Evolutionary conservation across 1,140 invertebrate genomes (phyloP).

Genomic region (Ceratitis capitata): DNA sequence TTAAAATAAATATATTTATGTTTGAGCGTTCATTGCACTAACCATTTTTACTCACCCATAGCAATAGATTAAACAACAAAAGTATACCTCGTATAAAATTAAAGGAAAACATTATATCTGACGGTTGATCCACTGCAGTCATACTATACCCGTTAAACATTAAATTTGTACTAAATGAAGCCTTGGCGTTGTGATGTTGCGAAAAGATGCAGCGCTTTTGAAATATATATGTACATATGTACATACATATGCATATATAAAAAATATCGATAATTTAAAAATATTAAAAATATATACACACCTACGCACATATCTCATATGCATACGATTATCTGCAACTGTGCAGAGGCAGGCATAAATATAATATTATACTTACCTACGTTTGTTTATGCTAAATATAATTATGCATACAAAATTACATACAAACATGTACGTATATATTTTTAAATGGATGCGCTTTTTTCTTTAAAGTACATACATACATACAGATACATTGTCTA

Average conservation of each 20-base stretch:
- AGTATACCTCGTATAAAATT: conserved; percentile 39
- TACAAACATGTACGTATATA: too few relatives aligned
- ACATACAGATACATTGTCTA: too few relatives aligned
- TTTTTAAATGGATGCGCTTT: too few relatives aligned
- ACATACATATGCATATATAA: not conserved
- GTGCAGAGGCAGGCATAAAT: too few relatives aligned
- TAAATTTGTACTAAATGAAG: conserved; percentile 15
- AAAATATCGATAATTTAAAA: too few relatives aligned
- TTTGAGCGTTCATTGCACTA: not conserved
- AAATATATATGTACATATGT: not conserved
- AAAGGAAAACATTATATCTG: conserved; percentile 23
- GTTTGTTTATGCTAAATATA: too few relatives aligned
- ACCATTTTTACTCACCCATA: conserved; percentile 40
- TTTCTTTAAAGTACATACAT: too few relatives aligned
- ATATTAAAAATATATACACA: not conserved
- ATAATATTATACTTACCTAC: too few relatives aligned
- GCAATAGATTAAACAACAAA: conserved; percentile 39
- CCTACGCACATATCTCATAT: not conserved
- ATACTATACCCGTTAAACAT: not conserved
- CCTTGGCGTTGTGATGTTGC: not conserved
- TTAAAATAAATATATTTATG: not conserved
- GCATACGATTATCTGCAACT: not conserved
- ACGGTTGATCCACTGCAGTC: not conserved
- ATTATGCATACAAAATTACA: not conserved
- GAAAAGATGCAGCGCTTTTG: not conserved